Evolutionary conservation across 2,888 invertebrate species (phyloP).

Genomic region (Thymelicus lineola): DNA sequence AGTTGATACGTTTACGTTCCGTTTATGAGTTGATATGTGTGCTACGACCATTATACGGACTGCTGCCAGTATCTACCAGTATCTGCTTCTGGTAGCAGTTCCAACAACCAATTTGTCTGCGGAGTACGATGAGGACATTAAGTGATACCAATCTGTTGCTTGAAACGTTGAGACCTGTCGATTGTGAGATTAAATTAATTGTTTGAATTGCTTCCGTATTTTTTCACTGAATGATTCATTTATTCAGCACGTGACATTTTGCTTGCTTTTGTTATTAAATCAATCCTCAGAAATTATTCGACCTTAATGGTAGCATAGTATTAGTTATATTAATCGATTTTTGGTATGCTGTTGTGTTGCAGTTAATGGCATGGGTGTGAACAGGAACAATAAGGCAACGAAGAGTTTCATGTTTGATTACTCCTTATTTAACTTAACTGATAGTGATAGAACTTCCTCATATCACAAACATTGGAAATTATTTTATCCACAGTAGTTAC

Average conservation of each 20-base stretch:
- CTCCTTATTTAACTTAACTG: no score
- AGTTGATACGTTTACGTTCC: no score
- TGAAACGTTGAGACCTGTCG: slow-evolving; percentile 1
- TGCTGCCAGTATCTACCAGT: not conserved
- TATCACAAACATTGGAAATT: no score
- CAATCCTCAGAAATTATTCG: not conserved
- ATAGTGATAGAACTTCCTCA: no score
- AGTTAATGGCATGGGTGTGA: no score
- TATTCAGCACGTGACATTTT: not conserved
- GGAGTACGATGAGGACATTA: not conserved
- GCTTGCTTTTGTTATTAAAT: not conserved
- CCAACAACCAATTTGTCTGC: slow-evolving; percentile 24
- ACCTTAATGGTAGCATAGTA: no score
- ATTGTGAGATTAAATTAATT: slow-evolving; percentile 27
- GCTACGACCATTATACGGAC: not conserved
- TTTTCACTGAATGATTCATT: not conserved
- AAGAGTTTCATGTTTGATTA: no score
- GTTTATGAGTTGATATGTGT: no score
- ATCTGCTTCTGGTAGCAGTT: slow-evolving; percentile 21
- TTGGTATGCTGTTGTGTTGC: no score
- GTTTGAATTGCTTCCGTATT: slow-evolving; percentile 26
- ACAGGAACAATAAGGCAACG: no score
- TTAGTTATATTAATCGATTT: no score
- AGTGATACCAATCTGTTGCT: not conserved
- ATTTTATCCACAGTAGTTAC: no score